Base-by-base conservation (phyloP, 1,140 invertebrate genomes). In the Araneus ventricosus region DNA sequence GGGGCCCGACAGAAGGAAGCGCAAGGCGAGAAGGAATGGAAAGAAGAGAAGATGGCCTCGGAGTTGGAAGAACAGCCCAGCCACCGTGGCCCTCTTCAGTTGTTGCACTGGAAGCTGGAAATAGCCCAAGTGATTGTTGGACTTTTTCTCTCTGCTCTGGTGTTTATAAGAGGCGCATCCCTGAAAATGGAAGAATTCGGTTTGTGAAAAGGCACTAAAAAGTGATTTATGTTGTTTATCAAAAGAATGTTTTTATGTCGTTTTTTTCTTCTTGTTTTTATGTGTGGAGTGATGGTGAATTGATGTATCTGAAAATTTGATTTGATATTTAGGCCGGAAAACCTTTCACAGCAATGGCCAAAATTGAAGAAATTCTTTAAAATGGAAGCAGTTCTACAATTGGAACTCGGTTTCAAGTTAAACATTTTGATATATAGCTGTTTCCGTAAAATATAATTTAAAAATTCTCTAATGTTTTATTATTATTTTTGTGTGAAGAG, bases 61-160 rank as follows among this genome's bases (percentile, higher is more conserved):
- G 10, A 34, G 30, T 34, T 34, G 22, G 24, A n/a, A 14, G 79
- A 52, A 82, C 79, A 17, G 79, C 79, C 39, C 79, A 24, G 41
- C 24, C 37, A 20, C n/a, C 37, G 6, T 41, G 22, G 24, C 79
- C 39, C 41, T 27, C 79, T 27, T 82, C 79, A 52, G 37, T 52
- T 82, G 79, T 82, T 82, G 79, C 79, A 52, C 41, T 20, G 27
- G 0, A n/a, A 7, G n/a, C 79, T 75, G 30, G 67, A 75, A 75
- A 75, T 75, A 75, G 67, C 67, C 27, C 27, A 34, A 75, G 6
- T 75, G 30, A 75, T 75, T 75, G 67, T 75, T 75, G 67, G 4
- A 37, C 27, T 34, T 75, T 75, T 75, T 34, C 20, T 61, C 59
- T 4, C 24, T 67, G 7, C 27, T 67, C 63, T 67, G 27, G 27